A percentile compares a stretch with the other conserved stretches of the same genome.
phyloP scores from a whole-genome alignment of 1,140 invertebrate species.

The Pogonomyrmex barbatus region DNA sequence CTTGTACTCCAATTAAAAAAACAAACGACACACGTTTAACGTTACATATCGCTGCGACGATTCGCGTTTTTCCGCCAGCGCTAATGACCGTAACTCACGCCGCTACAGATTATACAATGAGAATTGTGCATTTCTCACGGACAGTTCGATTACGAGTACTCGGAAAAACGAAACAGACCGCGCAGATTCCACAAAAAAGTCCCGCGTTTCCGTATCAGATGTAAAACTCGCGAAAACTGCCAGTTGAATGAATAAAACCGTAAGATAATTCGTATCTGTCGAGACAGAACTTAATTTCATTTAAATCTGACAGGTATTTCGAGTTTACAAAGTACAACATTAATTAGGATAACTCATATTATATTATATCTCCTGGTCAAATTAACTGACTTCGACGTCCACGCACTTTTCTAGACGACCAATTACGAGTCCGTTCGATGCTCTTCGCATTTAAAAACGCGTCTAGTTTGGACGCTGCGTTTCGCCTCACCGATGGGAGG shows the following conservation, averaged over 20 bases:
- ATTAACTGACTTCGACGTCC: not conserved
- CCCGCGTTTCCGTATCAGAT: not conserved
- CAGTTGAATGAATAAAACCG: not conserved
- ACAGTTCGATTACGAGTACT: not conserved
- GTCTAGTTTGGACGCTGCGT: conserved; percentile 24
- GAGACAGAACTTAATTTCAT: not conserved
- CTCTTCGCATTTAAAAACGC: conserved; percentile 55
- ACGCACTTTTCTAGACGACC: not conserved
- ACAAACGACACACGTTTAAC: not conserved
- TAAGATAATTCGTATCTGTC: not conserved
- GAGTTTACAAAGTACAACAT: not conserved
- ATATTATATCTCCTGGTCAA: not conserved
- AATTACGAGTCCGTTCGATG: conserved; percentile 42
- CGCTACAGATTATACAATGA: conserved; percentile 9
- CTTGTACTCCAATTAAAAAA: conserved; percentile 15
- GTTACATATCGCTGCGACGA: not conserved
- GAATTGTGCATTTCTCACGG: not conserved
- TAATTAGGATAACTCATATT: not conserved
- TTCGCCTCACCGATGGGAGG: conserved; percentile 61
- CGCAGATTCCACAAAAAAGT: not conserved
- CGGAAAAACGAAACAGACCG: not conserved
- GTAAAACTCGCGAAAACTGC: not conserved
- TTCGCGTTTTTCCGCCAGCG: not conserved
- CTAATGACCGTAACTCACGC: not conserved
- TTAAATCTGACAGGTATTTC: not conserved